These are phyloP conservation scores for Anser brachyrhynchus DNA, from an alignment of 2,113 vertebrate species.

Conservation along the genomic window DNA sequence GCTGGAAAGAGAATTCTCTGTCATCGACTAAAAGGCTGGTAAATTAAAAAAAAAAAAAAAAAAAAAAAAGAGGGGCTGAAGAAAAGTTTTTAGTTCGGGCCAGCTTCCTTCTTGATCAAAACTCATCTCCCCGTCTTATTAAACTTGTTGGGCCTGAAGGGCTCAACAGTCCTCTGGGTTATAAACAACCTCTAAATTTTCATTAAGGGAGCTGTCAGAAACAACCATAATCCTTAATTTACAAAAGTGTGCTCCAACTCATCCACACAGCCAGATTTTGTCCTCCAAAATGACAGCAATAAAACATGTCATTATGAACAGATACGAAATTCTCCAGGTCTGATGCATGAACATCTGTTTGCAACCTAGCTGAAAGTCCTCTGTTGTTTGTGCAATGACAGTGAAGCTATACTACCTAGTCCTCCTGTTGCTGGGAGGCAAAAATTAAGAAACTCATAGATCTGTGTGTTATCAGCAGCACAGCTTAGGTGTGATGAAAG, in stretches of 20 bases:
- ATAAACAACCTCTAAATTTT: conserved; percentile 2
- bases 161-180: background rate
- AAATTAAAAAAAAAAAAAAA: background rate
- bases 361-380: conserved; percentile 3
- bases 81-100: background rate
- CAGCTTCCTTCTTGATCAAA: background rate
- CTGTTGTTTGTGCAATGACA: background rate
- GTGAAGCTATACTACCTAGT: background rate
- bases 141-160: background rate
- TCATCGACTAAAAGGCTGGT: background rate
- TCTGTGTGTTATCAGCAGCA: background rate
- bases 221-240: background rate
- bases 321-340: background rate
- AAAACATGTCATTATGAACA: background rate
- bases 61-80: background rate
- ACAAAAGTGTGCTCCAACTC: background rate
- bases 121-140: background rate
- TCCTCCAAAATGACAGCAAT: background rate
- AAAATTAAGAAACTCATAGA: background rate
- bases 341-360: conserved; percentile 3
- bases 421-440: background rate
- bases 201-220: conserved; percentile 7
- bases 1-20: background rate
- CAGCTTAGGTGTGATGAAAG: background rate
- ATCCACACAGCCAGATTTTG: background rate